These are phyloP conservation scores for Eriocheir sinensis DNA, from an alignment of 1,140 invertebrate species.

Conservation along the genomic window DNA sequence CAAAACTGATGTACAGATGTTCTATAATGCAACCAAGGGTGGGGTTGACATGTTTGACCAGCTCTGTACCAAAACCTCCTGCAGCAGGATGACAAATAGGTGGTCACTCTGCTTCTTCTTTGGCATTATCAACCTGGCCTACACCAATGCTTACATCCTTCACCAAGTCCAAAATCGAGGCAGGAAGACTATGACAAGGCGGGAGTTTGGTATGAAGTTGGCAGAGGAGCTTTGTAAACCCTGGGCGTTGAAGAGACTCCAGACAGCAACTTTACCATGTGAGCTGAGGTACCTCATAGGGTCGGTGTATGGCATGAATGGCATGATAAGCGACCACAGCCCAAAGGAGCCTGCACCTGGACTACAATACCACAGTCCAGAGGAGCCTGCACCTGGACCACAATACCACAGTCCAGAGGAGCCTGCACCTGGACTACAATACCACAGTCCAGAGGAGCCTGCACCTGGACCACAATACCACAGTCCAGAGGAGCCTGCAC, in stretches of 20 bases:
- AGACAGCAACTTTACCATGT: constrained; percentile 30
- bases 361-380: no score
- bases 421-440: no score
- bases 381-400: no score
- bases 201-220: constrained; percentile 30
- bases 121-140: constrained; percentile 11
- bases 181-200: constrained; percentile 16
- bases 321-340: no score
- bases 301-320: background rate
- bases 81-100: background rate
- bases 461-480: no score
- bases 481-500: no score
- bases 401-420: no score
- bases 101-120: constrained; percentile 40
- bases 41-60: constrained; percentile 31
- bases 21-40: constrained; percentile 19
- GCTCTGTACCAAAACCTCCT: constrained; percentile 42
- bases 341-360: no score
- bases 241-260: constrained; percentile 31
- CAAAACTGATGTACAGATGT: constrained; percentile 31
- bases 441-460: no score
- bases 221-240: constrained; percentile 46
- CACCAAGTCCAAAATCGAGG: constrained; percentile 15
- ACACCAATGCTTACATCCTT: constrained; percentile 35
- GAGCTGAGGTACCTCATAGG: constrained; percentile 43